Percentiles rank a stretch among this genome's conserved stretches.
These are phyloP conservation scores for Eurystomus gularis DNA, from an alignment of 2,113 vertebrate species.

Conservation along the genomic window DNA sequence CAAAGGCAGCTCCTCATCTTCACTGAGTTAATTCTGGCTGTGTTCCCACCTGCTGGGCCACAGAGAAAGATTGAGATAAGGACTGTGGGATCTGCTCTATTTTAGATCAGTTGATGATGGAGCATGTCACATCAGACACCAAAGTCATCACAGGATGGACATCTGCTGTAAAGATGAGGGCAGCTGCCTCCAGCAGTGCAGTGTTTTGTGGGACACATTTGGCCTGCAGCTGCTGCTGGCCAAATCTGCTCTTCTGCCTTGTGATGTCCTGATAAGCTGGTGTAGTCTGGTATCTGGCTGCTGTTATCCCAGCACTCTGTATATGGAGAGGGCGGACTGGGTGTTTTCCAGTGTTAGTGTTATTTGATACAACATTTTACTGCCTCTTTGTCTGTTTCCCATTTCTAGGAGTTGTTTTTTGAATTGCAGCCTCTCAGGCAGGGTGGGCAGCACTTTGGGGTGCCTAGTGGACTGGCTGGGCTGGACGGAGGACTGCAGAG, in stretches of 20 bases:
- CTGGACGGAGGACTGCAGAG: not conserved
- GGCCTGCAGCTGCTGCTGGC: constrained; percentile 26
- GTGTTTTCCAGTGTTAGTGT: not conserved
- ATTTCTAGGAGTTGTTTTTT: not conserved
- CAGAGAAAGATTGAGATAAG: not conserved
- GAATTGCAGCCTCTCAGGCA: not conserved
- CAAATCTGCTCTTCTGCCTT: constrained; percentile 38
- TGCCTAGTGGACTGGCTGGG: not conserved
- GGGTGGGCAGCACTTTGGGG: not conserved
- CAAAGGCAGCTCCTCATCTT: not conserved
- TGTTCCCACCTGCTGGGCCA: not conserved
- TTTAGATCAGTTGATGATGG: constrained; percentile 23
- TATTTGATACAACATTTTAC: not conserved
- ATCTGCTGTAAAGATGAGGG: constrained; percentile 52
- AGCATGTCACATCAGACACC: not conserved
- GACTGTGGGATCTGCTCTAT: not conserved
- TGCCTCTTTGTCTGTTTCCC: constrained; percentile 18
- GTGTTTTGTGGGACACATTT: constrained; percentile 34
- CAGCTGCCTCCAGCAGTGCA: constrained; percentile 31
- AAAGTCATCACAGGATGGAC: not conserved
- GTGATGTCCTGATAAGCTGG: constrained; percentile 9
- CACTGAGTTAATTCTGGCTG: not conserved
- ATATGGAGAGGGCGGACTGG: not conserved
- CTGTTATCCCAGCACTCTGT: not conserved
- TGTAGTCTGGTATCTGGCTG: not conserved